Evolutionary conservation across 1,140 invertebrate species (phyloP), one percentile per base, ranked within the genome.

Genomic region (Reticulitermes speratus): DNA sequence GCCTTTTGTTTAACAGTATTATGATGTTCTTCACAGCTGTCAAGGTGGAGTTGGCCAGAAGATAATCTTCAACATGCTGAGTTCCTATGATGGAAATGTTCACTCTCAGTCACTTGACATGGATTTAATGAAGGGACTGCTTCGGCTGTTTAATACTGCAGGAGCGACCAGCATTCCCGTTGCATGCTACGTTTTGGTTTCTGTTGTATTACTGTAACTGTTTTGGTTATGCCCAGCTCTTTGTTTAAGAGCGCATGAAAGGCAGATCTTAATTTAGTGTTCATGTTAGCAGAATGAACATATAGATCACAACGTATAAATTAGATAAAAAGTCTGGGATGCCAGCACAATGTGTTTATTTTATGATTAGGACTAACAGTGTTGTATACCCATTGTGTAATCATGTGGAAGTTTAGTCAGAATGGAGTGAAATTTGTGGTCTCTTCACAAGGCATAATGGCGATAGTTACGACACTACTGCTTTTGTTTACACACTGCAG

Each of bases 321-420:
- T n/a, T 75, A 75, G 65, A 25, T 75, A 75, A 75, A 75, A 75
- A 75, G n/a, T 55, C 65, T 75, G 65, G 65, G 65, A 75, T 30
- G 65, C 65, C n/a, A 30, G 65, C 65, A 30, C 8, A 75, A 30
- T 75, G 65, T 75, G 65, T 30, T 75, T 30, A 30, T 30, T 75
- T 75, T 75, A 75, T 75, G 65, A 75, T 75, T 75, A 75, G 65
- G n/a, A 75, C 65, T n/a, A 75, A 75, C 65, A 75, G 1, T 75
- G 65, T 75, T 75, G 65, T 75, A 75, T 75, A n/a, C n/a, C 65
- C 25, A 75, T 75, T 75, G 65, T 75, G 65, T 75, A 75, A 75
- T 75, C n/a, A 75, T n/a, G 3, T 75, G 25, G n/a, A 75, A 75
- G 11, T 75, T 75, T 75, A 75, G 65, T 75, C 25, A 75, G 65